Evolutionary conservation across 2,113 vertebrate genomes (phyloP).

Genomic region (Actinemys pallida): DNA sequence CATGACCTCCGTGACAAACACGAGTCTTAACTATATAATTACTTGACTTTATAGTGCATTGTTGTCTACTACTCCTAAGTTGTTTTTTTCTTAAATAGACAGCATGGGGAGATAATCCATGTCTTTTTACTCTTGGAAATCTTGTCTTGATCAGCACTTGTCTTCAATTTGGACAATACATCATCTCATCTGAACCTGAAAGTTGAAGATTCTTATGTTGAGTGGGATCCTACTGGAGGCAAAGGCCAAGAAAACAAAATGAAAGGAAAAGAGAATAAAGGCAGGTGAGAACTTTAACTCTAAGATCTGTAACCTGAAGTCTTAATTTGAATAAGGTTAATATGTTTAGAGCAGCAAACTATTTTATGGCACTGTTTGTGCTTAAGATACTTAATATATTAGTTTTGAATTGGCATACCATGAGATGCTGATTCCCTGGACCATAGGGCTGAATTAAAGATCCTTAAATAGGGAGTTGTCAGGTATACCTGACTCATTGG

Average conservation of each 20-base stretch:
- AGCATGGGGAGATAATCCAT: not conserved
- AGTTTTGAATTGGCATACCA: not conserved
- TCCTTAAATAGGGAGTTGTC: not conserved
- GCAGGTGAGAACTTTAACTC: conserved; percentile 81
- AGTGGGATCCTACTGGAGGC: conserved; percentile 93
- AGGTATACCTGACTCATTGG: not conserved
- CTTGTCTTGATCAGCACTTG: conserved; percentile 83
- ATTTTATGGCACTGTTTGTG: not conserved
- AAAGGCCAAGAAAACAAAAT: conserved; percentile 89
- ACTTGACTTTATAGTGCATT: not conserved
- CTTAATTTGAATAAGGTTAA: not conserved
- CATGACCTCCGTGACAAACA: no score
- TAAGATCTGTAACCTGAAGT: not conserved
- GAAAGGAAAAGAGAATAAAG: conserved; percentile 92
- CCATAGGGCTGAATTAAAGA: not conserved
- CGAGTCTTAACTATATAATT: no score
- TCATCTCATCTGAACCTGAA: conserved; percentile 92
- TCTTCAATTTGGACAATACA: conserved; percentile 87
- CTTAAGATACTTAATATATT: not conserved
- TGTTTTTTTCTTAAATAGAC: not conserved
- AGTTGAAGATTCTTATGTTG: conserved; percentile 88
- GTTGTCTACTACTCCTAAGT: not conserved
- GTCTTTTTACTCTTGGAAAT: conserved; percentile 6
- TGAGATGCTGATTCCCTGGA: not conserved
- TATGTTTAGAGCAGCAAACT: not conserved